A percentile compares a stretch with the other conserved stretches of the same genome.
Conservation (phyloP, 2,113 vertebrate species). For the Girardinichthys multiradiatus region DNA sequence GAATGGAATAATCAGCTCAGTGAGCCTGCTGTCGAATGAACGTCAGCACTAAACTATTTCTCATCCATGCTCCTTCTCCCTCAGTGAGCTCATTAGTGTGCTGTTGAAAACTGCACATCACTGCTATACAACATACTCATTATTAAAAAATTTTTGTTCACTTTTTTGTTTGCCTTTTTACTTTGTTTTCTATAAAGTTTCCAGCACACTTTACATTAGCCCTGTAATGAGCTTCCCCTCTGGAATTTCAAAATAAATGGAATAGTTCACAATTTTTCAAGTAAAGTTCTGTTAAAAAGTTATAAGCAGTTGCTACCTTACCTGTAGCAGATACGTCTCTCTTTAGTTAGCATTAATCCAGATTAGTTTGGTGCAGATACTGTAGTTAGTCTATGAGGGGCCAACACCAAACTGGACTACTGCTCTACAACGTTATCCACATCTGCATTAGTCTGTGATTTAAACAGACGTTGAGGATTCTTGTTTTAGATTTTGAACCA, state of each 20-base stretch:
- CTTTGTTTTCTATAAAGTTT: conserved; percentile 13
- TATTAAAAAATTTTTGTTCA: conserved; percentile 35
- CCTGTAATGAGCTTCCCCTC: not conserved
- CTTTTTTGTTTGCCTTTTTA: conserved; percentile 1
- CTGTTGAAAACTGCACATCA: conserved; percentile 39
- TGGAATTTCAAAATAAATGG: not conserved
- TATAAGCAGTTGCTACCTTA: too few species aligned
- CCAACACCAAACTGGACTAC: too few species aligned
- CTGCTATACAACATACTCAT: conserved; percentile 55
- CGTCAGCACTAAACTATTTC: conserved; percentile 48
- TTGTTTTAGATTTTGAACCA: too few species aligned
- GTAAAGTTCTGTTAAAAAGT: not conserved
- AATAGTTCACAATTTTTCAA: not conserved
- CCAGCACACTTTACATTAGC: conserved; percentile 4
- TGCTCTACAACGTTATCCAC: too few species aligned
- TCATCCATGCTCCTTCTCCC: conserved; percentile 51
- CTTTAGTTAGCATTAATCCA: not conserved
- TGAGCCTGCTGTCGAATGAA: conserved; percentile 43
- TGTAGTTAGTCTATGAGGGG: too few species aligned
- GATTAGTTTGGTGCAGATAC: not conserved
- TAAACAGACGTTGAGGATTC: too few species aligned
- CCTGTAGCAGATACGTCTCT: not conserved
- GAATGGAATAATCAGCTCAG: conserved; percentile 60
- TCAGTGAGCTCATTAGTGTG: conserved; percentile 64
- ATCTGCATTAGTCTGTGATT: too few species aligned